phyloP scores from a whole-genome alignment of 2,888 invertebrate genomes.

The Aspidiotus rigidus region DNA sequence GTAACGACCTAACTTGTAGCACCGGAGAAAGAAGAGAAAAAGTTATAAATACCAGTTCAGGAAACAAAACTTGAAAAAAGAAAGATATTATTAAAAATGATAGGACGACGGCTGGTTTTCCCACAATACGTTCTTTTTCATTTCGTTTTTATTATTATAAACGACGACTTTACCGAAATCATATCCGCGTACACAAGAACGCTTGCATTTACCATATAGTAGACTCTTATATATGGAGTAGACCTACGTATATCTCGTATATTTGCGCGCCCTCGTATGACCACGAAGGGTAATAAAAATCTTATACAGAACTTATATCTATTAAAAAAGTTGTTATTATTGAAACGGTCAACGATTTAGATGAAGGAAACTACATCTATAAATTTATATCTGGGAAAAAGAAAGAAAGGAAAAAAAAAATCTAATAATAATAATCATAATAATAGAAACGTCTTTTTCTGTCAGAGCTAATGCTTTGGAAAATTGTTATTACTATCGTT shows the following conservation, averaged over 20 bases:
- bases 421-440: slow-evolving; percentile 21
- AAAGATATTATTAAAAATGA: slow-evolving; percentile 8
- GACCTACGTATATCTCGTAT: not conserved
- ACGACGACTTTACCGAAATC: slow-evolving; percentile 1
- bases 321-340: slow-evolving; percentile 27
- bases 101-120: slow-evolving; percentile 10
- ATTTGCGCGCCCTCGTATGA: not conserved
- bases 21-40: not conserved
- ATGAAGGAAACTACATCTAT: slow-evolving; percentile 20
- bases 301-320: slow-evolving; percentile 12
- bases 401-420: not conserved
- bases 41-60: slow-evolving; percentile 15
- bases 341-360: slow-evolving; percentile 25
- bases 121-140: slow-evolving; percentile 5
- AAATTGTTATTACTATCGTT: slow-evolving; percentile 14
- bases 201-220: not conserved
- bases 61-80: slow-evolving; percentile 4
- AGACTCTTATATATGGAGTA: not conserved
- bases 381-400: slow-evolving; percentile 17
- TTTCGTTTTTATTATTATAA: slow-evolving; percentile 17
- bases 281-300: slow-evolving; percentile 1
- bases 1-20: slow-evolving; percentile 10
- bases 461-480: slow-evolving; percentile 27
- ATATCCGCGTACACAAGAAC: slow-evolving; percentile 1
- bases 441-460: not conserved